Evolutionary conservation across 2,888 invertebrate genomes (phyloP).

Genomic region (Drosophila longiperda): DNA sequence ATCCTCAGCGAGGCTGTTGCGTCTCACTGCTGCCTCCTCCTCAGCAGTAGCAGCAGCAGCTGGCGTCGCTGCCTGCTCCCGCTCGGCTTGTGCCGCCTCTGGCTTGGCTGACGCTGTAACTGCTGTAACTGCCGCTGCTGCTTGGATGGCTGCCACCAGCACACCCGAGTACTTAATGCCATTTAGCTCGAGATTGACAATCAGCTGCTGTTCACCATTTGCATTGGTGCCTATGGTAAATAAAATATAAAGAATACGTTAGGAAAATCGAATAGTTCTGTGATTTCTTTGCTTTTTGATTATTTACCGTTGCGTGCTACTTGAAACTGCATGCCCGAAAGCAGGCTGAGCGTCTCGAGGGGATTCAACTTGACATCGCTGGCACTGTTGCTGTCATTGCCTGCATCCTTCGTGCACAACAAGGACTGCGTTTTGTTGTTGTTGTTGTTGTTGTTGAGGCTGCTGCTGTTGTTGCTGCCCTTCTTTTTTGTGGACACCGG

Average conservation of each 20-base stretch:
- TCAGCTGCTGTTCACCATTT: constrained; percentile 94
- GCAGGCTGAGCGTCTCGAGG: constrained; percentile 67
- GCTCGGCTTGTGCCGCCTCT: background rate
- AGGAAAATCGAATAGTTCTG: background rate
- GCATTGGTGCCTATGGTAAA: constrained; percentile 89
- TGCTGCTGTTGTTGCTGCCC: constrained; percentile 41
- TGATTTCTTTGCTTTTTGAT: background rate
- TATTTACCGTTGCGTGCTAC: constrained; percentile 93
- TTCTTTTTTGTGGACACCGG: constrained; percentile 82
- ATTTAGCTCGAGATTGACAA: constrained; percentile 98
- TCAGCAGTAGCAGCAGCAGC: constrained; percentile 4
- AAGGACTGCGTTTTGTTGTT: constrained; percentile 47
- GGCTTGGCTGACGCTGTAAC: background rate
- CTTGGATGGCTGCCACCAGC: constrained; percentile 87
- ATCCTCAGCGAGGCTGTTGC: background rate
- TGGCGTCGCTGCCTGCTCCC: constrained; percentile 13
- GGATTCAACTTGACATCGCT: constrained; percentile 53
- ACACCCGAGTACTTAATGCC: constrained; percentile 98
- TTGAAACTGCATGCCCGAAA: constrained; percentile 88
- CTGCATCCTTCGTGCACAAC: constrained; percentile 39
- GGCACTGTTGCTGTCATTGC: constrained; percentile 15
- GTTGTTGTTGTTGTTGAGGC: constrained; percentile 28
- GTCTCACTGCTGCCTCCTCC: constrained; percentile 1
- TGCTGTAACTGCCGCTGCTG: constrained; percentile 9
- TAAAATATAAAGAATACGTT: background rate